Percentiles rank a stretch among this genome's conserved stretches.
Conservation (phyloP, 2,113 vertebrate genomes). For the Limnothrissa miodon region DNA sequence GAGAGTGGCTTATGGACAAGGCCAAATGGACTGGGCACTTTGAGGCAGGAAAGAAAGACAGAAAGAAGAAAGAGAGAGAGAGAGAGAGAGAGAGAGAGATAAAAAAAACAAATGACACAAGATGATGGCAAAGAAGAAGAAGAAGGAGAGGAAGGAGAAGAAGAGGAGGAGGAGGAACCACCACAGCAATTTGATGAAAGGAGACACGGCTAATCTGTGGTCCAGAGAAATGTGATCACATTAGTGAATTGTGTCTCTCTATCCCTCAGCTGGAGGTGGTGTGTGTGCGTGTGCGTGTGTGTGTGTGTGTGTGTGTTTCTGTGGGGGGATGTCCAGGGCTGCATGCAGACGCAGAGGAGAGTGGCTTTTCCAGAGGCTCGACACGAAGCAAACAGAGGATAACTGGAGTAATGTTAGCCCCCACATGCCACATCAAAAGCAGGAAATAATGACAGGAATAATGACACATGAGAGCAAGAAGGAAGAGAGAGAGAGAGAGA, state of each 20-base stretch:
- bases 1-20: constrained; percentile 43
- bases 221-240: constrained; percentile 64
- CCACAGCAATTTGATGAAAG: constrained; percentile 47
- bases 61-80: background rate
- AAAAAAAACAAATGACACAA: constrained; percentile 19
- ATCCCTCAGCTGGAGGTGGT: background rate
- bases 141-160: background rate
- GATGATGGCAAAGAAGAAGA: background rate
- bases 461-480: constrained; percentile 64
- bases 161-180: constrained; percentile 18
- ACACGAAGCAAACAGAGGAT: constrained; percentile 51
- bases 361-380: constrained; percentile 63
- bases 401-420: constrained; percentile 64
- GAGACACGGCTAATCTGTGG: constrained; percentile 56
- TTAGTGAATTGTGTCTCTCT: constrained; percentile 55
- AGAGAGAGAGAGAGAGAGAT: constrained; percentile 16
- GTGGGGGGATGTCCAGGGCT: too few species aligned
- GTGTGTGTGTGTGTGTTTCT: too few species aligned
- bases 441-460: constrained; percentile 76
- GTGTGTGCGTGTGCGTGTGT: background rate
- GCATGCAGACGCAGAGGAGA: constrained; percentile 25
- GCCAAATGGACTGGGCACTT: constrained; percentile 43
- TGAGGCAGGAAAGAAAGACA: constrained; percentile 13
- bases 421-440: constrained; percentile 74
- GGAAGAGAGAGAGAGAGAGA: constrained; percentile 47